phyloP scores from a whole-genome alignment of 2,797 vertebrate genomes.

The Semaprochilodus insignis region DNA sequence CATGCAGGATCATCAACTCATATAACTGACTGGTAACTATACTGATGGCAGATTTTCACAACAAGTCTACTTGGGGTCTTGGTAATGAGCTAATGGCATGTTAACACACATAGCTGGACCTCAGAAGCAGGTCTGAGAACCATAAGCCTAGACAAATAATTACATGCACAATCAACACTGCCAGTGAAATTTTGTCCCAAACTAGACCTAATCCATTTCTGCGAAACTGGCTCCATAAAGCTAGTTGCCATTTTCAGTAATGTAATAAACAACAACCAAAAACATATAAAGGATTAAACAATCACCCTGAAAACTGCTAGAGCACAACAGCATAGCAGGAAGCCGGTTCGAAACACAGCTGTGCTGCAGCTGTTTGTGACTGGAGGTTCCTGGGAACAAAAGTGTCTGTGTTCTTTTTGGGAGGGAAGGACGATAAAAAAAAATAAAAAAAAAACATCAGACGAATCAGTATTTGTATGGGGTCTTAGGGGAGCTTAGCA shows the following conservation, averaged over 20 bases:
- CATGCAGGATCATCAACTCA: no score
- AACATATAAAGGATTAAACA: neutral
- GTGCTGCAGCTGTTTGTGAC: constrained; percentile 14
- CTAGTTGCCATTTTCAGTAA: no score
- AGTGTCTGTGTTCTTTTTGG: neutral
- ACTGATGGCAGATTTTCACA: no score
- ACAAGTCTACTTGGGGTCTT: no score
- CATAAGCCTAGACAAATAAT: neutral
- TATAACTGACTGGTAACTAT: no score
- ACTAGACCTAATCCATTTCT: neutral
- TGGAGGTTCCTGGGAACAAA: neutral
- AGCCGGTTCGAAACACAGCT: constrained; percentile 8
- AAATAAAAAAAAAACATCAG: neutral
- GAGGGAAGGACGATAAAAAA: neutral
- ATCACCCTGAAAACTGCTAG: neutral
- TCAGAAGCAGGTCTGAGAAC: neutral
- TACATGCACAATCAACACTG: neutral
- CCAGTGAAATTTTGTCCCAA: neutral
- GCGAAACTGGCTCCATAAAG: neutral
- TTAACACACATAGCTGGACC: neutral
- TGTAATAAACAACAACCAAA: no score
- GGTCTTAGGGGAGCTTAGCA: neutral
- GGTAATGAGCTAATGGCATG: neutral
- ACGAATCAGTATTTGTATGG: neutral
- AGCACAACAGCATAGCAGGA: neutral